phyloP scores from a whole-genome alignment of 1,140 invertebrate species.

The Nephila pilipes region DNA sequence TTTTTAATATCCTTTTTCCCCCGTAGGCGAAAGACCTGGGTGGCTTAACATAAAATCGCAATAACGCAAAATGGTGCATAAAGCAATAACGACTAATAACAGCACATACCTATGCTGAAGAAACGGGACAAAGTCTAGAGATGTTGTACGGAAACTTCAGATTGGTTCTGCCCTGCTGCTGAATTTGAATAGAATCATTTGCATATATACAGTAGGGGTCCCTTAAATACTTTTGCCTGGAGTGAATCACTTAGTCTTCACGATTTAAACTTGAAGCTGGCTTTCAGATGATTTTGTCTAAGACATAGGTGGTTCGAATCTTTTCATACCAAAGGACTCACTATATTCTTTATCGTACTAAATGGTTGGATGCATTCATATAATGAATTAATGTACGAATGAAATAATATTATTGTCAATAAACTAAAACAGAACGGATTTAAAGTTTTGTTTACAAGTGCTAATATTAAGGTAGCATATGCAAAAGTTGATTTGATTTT shows the following conservation, averaged over 20 bases:
- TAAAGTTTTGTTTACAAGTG: too few relatives aligned
- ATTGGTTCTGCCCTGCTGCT: not conserved
- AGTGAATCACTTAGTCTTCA: slow-evolving; percentile 30
- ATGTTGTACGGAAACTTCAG: not conserved
- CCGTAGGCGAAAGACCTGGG: not conserved
- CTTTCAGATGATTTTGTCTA: not conserved
- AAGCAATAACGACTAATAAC: slow-evolving; percentile 55
- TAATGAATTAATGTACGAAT: too few relatives aligned
- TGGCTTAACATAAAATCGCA: slow-evolving; percentile 52
- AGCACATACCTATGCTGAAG: not conserved
- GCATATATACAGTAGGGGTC: slow-evolving; percentile 30
- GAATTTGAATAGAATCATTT: slow-evolving; percentile 57
- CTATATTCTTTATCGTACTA: too few relatives aligned
- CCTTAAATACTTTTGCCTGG: not conserved
- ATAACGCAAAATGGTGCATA: slow-evolving; percentile 58
- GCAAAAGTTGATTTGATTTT: too few relatives aligned
- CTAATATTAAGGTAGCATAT: too few relatives aligned
- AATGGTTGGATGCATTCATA: too few relatives aligned
- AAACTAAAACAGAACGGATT: too few relatives aligned
- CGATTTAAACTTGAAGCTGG: slow-evolving; percentile 4
- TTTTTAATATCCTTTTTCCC: not conserved
- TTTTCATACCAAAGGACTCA: too few relatives aligned
- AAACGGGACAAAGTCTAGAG: slow-evolving; percentile 4
- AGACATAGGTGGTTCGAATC: too few relatives aligned
- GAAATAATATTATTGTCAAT: too few relatives aligned